Base-by-base conservation (phyloP, 2,888 invertebrate genomes). In the Bimastos eiseni region DNA sequence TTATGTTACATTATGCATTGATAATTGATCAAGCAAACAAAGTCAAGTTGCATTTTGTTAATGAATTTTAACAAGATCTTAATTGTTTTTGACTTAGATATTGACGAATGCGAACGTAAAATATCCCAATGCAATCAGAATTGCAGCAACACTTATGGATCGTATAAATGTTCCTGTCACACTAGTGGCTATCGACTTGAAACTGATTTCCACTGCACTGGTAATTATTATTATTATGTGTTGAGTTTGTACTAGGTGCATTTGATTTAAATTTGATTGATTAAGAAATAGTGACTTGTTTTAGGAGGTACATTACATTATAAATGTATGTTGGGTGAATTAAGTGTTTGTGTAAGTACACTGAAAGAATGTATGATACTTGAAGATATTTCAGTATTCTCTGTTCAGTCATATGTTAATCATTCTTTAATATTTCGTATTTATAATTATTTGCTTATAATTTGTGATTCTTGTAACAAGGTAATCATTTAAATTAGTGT, bases 191-290 rank as follows among this genome's bases (percentile, higher is more conserved):
- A 36, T 36, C 33, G 15, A 84, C 84, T 84, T 36, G 36, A 84
- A 36, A 36, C 34, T 84, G 84, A 84, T 34, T 84, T 36, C 36
- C 34, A 2, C 36, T 84, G 84, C 34, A 34, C 34, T 84, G 84
- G 84, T 84, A 84, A 83, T 33, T 19, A 84, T 55, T 55, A 84
- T 34, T 33, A 19, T 44, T 13, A 19, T 44, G 17, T 44, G 2
- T 44, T 11, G 17, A 44, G 6, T 44, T 44, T 44, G 6, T 44
- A 6, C 15, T 44, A 17, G 3, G 6, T 6, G 2, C 17, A 13
- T 44, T 17, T 83, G 19, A 83, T 1, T 11, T 93, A 34, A 17
- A 83, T 24, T 83, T 17, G 11, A 17, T 34, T 83, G 11, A 24
- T n/a, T 6, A 33, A 83, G 83, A n/a, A 8, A 83, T 83, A n/a